A percentile compares a stretch with the other conserved stretches of the same genome.
Conservation (phyloP, 2,797 vertebrate genomes). For the Paramormyrops hopkinsi region DNA sequence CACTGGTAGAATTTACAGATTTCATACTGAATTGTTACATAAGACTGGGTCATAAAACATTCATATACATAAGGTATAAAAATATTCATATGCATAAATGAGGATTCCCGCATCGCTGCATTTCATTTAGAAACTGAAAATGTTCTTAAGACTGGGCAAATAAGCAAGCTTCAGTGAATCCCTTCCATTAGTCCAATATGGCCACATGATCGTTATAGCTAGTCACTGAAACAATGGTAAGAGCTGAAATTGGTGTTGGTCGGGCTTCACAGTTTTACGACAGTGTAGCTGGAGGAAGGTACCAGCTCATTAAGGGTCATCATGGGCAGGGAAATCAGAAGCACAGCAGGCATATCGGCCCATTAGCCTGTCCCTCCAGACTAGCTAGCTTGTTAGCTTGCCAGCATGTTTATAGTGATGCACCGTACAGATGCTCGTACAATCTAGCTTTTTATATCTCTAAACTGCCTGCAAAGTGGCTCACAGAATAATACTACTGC, state of each 20-base stretch:
- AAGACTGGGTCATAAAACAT: not conserved
- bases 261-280: not conserved
- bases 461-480: not conserved
- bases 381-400: not conserved
- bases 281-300: not conserved
- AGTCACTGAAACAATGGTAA: not conserved
- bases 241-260: not conserved
- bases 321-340: not conserved
- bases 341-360: not conserved
- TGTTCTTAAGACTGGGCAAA: not conserved
- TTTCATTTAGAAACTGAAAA: not conserved
- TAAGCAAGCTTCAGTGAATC: not conserved
- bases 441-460: not conserved
- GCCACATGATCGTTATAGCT: too few species aligned
- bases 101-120: not conserved
- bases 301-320: not conserved
- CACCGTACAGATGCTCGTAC: not conserved
- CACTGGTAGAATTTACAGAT: not conserved
- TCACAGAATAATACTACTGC: not conserved
- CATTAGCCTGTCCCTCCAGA: not conserved
- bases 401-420: not conserved
- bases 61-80: not conserved
- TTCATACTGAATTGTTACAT: not conserved
- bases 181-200: not conserved
- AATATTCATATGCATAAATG: not conserved